phyloP scores from a whole-genome alignment of 2,113 vertebrate genomes.

The Limnothrissa miodon region DNA sequence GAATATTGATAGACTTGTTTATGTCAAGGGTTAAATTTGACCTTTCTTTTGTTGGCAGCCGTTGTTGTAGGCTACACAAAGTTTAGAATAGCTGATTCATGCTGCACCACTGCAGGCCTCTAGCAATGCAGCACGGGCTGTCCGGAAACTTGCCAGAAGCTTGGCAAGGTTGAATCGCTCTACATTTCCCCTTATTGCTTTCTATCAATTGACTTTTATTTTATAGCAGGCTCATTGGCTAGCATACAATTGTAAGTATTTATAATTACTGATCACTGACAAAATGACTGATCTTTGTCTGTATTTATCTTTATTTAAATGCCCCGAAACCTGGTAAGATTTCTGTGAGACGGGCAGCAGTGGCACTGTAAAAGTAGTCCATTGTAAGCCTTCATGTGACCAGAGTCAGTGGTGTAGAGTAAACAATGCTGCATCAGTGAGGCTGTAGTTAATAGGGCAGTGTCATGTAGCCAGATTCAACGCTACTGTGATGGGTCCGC shows the following conservation, averaged over 20 bases:
- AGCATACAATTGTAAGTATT: neutral
- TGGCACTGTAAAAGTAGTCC: neutral
- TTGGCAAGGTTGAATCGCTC: neutral
- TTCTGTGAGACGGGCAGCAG: neutral
- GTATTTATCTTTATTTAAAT: neutral
- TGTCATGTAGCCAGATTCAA: conserved; percentile 64
- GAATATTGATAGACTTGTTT: neutral
- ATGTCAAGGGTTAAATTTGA: neutral
- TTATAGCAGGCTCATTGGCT: neutral
- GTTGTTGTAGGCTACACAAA: conserved; percentile 28
- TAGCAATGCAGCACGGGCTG: conserved; percentile 57
- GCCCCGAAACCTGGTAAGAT: no score
- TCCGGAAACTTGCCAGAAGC: conserved; percentile 18
- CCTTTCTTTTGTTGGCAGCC: conserved; percentile 38
- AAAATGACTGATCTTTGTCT: neutral
- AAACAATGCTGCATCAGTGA: conserved; percentile 54
- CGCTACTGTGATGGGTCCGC: conserved; percentile 68
- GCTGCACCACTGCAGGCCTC: conserved; percentile 55
- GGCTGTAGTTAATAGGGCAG: conserved; percentile 33
- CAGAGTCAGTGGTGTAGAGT: conserved; percentile 3
- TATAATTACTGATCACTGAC: neutral
- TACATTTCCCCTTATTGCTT: neutral
- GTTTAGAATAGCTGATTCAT: conserved; percentile 71
- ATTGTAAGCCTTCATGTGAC: neutral
- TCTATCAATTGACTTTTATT: neutral